Base-by-base conservation (phyloP, 2,797 vertebrate species). In the Clarias pachynema region DNA sequence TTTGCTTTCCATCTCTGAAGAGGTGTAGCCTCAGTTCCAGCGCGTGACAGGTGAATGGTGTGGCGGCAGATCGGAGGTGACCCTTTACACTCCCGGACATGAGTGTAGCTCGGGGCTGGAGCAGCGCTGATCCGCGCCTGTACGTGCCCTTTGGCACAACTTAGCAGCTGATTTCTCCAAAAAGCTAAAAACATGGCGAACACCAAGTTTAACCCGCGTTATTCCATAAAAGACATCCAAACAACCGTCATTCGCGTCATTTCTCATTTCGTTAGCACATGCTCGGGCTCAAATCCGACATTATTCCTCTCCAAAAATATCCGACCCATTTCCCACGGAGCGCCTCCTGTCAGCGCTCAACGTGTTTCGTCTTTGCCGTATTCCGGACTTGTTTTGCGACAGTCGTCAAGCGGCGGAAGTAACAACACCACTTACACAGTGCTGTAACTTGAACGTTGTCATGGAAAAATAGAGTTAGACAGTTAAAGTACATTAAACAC, bases 341-440 rank as follows among this genome's bases (percentile, higher is more conserved):
- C 70, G 34, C 44, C 80, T 68, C n/a, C 66, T 84, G 79, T 37
- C 84, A 24, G 8, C 56, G 20, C 10, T 83, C 83, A 93, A 79
- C 40, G 86, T 94, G 91, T 84, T 92, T 93, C 78, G 87, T 1
- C 29, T 40, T 22, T 95, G 93, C 94, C 95, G 93, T 92, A 94
- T 94, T 94, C 24, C 0, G 8, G 34, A 22, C 12, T 3, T 12
- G 24, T 40, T 88, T 92, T 86, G 63, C 90, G 87, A 90, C 89
- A 90, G 90, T 86, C 83, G 62, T 81, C n/a, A 68, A 56, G n/a
- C 5, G 37, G 26, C 63, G 72, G 70, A 70, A 81, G 40, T 75
- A 20, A 20, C 18, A 12, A 15, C 24, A 40, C 16, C 4, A 3
- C 34, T 9, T 4, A 8, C 29, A 34, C 12, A 14, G 20, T 22